These are phyloP conservation scores for Platynereis dumerilii DNA, from an alignment of 2,888 invertebrate genomes.

Conservation along the genomic window DNA sequence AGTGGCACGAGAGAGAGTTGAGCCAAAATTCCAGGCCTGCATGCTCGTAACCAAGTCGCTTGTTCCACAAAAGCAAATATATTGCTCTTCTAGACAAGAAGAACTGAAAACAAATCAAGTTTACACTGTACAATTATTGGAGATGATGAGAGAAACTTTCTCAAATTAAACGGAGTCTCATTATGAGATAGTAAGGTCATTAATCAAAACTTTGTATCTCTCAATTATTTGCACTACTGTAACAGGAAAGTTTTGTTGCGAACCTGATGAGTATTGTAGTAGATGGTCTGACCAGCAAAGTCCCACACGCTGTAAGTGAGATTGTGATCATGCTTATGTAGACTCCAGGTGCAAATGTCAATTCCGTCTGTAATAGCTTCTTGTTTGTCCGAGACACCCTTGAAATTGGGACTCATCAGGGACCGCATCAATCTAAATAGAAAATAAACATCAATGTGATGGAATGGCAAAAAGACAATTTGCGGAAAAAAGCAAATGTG, in stretches of 20 bases:
- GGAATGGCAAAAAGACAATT: no score
- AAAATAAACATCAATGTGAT: not conserved
- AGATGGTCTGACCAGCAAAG: constrained; percentile 63
- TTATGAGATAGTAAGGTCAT: no score
- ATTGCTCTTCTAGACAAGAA: constrained; percentile 46
- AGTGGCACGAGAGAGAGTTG: constrained; percentile 46
- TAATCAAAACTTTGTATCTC: no score
- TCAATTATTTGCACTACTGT: no score
- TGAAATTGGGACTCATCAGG: constrained; percentile 42
- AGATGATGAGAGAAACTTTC: no score
- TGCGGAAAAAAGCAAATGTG: no score
- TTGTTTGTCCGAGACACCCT: constrained; percentile 28
- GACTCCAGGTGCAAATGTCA: constrained; percentile 57
- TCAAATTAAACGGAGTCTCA: no score
- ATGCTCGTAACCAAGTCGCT: constrained; percentile 45
- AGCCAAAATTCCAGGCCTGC: constrained; percentile 51
- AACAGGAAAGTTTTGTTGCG: no score
- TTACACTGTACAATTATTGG: no score
- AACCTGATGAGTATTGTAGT: constrained; percentile 62
- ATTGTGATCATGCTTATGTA: constrained; percentile 33
- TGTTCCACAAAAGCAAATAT: constrained; percentile 48
- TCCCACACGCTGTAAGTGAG: constrained; percentile 54
- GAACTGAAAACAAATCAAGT: constrained; percentile 45
- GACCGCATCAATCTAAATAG: constrained; percentile 50
- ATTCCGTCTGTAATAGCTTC: constrained; percentile 59